Percentiles rank a stretch among this genome's conserved stretches.
Evolutionary conservation across 2,888 invertebrate genomes (phyloP).

Genomic region (Melieria omissa): DNA sequence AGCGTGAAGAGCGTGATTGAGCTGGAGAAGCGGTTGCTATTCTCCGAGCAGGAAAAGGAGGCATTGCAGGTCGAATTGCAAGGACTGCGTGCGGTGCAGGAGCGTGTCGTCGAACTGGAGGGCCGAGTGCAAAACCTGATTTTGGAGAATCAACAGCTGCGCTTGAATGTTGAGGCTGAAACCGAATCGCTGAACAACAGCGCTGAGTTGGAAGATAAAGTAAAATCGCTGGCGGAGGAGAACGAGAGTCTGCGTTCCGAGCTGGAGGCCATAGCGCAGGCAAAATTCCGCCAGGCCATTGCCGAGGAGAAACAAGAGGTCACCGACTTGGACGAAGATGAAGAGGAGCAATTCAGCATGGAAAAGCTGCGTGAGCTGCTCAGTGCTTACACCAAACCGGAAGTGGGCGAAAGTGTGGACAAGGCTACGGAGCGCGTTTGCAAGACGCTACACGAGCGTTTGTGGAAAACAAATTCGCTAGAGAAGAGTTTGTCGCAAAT

Average conservation of each 20-base stretch:
- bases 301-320: conserved; percentile 60
- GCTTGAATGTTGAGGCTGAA: conserved; percentile 57
- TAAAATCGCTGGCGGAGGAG: conserved; percentile 51
- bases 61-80: conserved; percentile 57
- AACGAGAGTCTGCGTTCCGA: conserved; percentile 55
- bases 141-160: conserved; percentile 58
- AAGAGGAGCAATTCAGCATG: conserved; percentile 47
- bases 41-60: conserved; percentile 59
- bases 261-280: conserved; percentile 52
- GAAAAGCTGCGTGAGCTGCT: conserved; percentile 53
- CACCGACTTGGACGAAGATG: conserved; percentile 61
- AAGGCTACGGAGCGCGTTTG: conserved; percentile 62
- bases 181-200: conserved; percentile 54
- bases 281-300: conserved; percentile 55
- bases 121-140: conserved; percentile 54
- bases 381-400: conserved; percentile 48
- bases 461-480: conserved; percentile 69
- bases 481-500: conserved; percentile 72
- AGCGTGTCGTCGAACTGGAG: conserved; percentile 46
- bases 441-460: conserved; percentile 71
- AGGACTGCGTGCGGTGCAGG: conserved; percentile 28
- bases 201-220: conserved; percentile 54
- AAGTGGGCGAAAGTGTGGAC: conserved; percentile 33
- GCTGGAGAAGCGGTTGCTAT: conserved; percentile 52
- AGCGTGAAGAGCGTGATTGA: conserved; percentile 42